Conservation (phyloP, 1,140 invertebrate genomes). For the Diorhabda elongata region DNA sequence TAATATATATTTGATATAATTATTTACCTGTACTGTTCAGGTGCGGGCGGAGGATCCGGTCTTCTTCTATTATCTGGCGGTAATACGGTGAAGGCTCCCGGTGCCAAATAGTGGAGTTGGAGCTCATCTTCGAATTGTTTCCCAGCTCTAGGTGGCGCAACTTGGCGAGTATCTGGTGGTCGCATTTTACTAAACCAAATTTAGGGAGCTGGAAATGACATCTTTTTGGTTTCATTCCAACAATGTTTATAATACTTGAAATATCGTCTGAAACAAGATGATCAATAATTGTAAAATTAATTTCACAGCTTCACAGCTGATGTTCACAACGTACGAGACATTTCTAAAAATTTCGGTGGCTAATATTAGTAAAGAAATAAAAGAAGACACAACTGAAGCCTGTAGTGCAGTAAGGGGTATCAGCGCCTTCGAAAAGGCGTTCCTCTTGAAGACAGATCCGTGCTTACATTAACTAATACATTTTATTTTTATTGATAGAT, state of each 20-base stretch:
- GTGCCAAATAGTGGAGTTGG: constrained; percentile 38
- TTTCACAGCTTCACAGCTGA: no score
- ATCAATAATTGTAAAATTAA: background rate
- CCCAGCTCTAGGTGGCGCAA: constrained; percentile 15
- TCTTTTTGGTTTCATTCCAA: constrained; percentile 14
- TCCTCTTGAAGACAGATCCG: no score
- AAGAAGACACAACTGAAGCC: no score
- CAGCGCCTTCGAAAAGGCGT: no score
- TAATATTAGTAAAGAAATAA: no score
- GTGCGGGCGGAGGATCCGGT: constrained; percentile 39
- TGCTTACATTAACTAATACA: no score
- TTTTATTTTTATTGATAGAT: no score
- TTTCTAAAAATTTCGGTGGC: no score
- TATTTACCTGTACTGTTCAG: constrained; percentile 40
- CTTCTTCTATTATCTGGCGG: constrained; percentile 34
- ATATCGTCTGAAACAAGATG: background rate
- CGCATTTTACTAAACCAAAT: constrained; percentile 14
- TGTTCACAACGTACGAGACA: no score
- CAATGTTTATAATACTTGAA: background rate
- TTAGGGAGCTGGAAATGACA: constrained; percentile 13
- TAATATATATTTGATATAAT: background rate
- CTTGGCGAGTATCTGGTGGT: constrained; percentile 10
- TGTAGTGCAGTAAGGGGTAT: no score
- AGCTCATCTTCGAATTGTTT: constrained; percentile 28
- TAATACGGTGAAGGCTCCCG: constrained; percentile 44